phyloP scores from a whole-genome alignment of 53 echinoderm and acorn worm genomes.

The Henricia sp. region DNA sequence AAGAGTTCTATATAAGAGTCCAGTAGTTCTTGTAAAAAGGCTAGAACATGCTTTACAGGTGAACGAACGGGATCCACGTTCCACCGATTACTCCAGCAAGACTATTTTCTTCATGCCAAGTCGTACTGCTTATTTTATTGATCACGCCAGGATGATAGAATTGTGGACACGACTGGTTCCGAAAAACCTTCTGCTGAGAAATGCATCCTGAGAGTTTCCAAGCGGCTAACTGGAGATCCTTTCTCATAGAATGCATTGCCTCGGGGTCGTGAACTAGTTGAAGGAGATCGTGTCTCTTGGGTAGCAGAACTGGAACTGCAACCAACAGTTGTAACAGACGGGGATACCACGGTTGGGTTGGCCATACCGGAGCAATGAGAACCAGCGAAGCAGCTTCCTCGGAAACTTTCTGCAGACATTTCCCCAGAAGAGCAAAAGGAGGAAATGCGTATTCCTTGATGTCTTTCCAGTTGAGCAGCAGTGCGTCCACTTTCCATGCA shows the following conservation, averaged over 20 bases:
- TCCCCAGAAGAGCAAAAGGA: conserved; percentile 4
- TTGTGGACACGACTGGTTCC: background rate
- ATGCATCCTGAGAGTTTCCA: conserved; percentile 33
- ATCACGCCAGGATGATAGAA: conserved; percentile 2
- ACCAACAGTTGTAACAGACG: background rate
- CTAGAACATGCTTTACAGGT: too few species aligned
- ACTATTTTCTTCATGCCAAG: too few species aligned
- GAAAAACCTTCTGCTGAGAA: background rate
- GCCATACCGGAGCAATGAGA: conserved; percentile 23
- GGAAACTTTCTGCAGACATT: background rate
- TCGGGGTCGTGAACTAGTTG: background rate
- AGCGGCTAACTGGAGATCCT: conserved; percentile 11
- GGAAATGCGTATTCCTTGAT: conserved; percentile 12
- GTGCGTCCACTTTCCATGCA: too few species aligned
- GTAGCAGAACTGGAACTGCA: background rate
- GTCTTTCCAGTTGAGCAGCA: too few species aligned
- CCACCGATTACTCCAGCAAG: too few species aligned
- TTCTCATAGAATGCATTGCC: background rate
- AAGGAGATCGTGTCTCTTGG: background rate
- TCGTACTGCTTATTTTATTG: too few species aligned
- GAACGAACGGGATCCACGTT: too few species aligned
- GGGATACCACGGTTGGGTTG: conserved; percentile 31
- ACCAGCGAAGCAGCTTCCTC: background rate
- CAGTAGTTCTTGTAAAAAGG: too few species aligned
- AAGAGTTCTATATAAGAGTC: too few species aligned